Conservation (phyloP, 1,140 invertebrate genomes). For the Trypoxylus dichotomus region DNA sequence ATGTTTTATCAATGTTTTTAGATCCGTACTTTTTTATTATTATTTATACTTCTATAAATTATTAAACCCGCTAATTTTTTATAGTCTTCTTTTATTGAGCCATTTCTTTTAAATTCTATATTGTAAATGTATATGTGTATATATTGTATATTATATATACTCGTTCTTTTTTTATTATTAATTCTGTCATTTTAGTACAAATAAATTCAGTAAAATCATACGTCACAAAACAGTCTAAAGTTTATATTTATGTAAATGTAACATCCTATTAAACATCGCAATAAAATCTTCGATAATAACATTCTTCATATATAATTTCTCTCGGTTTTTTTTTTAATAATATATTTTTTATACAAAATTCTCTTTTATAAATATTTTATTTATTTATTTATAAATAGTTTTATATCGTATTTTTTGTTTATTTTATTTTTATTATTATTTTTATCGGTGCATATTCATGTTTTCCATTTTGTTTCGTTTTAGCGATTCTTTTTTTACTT, state of each 20-base stretch:
- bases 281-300: constrained; percentile 28
- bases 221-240: constrained; percentile 10
- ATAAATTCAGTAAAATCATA: not conserved
- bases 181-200: not conserved
- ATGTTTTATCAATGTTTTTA: constrained; percentile 34
- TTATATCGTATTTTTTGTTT: constrained; percentile 17
- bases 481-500: not conserved
- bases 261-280: constrained; percentile 28
- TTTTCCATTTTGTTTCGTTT: not conserved
- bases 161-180: constrained; percentile 12
- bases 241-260: constrained; percentile 31
- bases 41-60: constrained; percentile 33
- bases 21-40: constrained; percentile 31
- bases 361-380: constrained; percentile 29
- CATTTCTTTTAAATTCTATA: constrained; percentile 35
- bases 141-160: constrained; percentile 33
- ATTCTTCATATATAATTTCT: constrained; percentile 29
- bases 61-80: constrained; percentile 39
- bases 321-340: constrained; percentile 30
- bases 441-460: not conserved
- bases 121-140: constrained; percentile 25
- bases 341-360: constrained; percentile 11
- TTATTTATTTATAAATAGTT: constrained; percentile 28
- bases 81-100: constrained; percentile 41
- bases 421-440: constrained; percentile 30